Evolutionary conservation across 2,888 invertebrate species (phyloP).

Genomic region (Myathropa florea): DNA sequence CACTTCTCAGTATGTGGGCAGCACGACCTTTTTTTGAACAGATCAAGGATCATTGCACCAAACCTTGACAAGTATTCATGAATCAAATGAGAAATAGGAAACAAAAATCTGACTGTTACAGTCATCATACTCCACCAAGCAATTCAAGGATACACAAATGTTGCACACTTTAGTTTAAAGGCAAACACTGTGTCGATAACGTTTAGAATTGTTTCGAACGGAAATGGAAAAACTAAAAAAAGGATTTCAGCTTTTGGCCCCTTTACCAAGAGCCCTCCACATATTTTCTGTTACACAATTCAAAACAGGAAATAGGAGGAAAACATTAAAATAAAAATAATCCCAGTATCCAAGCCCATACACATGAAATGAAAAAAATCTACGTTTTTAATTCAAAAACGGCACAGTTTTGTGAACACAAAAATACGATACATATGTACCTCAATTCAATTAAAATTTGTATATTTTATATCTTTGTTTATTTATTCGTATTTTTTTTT

Average conservation of each 20-base stretch:
- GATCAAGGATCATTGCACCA: no score
- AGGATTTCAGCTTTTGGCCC: not conserved
- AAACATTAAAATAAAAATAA: not conserved
- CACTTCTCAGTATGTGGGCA: no score
- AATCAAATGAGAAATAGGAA: no score
- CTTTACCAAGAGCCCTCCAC: not conserved
- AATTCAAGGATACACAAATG: not conserved
- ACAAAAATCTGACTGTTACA: no score
- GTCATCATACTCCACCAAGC: no score
- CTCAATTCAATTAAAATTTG: constrained; percentile 9
- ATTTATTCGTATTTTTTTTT: not conserved
- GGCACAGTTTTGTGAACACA: not conserved
- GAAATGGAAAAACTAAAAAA: constrained; percentile 15
- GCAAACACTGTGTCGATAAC: not conserved
- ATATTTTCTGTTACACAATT: not conserved
- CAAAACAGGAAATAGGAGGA: not conserved
- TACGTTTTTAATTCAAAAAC: not conserved
- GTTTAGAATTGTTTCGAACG: not conserved
- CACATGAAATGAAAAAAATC: not conserved
- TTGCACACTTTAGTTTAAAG: not conserved
- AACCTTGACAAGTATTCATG: no score
- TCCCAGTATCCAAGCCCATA: not conserved
- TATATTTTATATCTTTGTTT: constrained; percentile 1
- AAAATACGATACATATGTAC: not conserved
- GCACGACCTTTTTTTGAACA: no score